phyloP scores from a whole-genome alignment of 2,113 vertebrate genomes.

The Ageneiosus marmoratus region DNA sequence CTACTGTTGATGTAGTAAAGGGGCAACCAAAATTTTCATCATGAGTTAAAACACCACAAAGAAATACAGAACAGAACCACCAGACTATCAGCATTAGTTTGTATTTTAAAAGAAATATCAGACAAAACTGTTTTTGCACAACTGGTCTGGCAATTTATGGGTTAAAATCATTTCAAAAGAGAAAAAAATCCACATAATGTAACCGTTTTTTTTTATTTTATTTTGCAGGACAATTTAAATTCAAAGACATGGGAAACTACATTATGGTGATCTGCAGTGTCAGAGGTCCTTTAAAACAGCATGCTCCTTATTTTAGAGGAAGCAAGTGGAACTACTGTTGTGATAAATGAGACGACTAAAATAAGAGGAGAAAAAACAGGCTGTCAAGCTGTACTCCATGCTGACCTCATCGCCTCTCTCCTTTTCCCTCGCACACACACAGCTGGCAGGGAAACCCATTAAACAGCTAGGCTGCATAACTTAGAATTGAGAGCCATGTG shows the following conservation, averaged over 20 bases:
- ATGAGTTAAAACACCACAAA: background rate
- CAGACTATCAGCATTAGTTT: background rate
- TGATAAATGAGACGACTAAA: slow-evolving; percentile 3
- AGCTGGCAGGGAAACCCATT: slow-evolving; percentile 31
- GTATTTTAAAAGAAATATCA: background rate
- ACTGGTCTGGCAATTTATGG: background rate
- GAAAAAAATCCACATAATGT: background rate
- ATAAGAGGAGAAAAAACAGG: background rate
- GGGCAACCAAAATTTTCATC: background rate
- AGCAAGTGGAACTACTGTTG: background rate
- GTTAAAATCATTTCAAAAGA: background rate
- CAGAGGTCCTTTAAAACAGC: background rate
- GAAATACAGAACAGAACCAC: background rate
- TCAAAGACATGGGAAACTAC: too few species aligned
- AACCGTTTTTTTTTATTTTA: too few species aligned
- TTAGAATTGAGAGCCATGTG: background rate
- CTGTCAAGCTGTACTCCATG: background rate
- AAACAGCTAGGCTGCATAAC: slow-evolving; percentile 39
- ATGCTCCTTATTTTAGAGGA: background rate
- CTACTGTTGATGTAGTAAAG: background rate
- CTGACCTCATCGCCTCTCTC: slow-evolving; percentile 9
- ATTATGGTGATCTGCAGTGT: too few species aligned
- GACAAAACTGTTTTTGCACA: background rate
- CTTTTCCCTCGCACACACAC: background rate
- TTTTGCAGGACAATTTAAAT: background rate